phyloP scores from a whole-genome alignment of 1,140 invertebrate genomes.

The Drosophila bipectinata region DNA sequence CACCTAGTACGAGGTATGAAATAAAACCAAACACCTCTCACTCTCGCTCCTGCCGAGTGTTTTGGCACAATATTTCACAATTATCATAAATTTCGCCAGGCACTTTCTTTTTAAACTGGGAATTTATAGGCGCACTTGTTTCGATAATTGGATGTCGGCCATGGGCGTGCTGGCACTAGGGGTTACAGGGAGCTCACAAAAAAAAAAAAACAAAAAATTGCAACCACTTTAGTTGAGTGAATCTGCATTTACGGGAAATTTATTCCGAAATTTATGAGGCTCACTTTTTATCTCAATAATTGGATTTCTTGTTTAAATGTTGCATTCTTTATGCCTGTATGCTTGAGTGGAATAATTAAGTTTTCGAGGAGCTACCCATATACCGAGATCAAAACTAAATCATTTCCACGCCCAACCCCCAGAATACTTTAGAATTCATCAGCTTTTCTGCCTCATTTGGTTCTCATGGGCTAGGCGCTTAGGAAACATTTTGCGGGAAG shows the following conservation, averaged over 20 bases:
- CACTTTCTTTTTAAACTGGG: conserved; percentile 9
- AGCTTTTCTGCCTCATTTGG: conserved; percentile 12
- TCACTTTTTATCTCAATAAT: neutral
- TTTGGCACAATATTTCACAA: conserved; percentile 34
- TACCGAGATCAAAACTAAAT: neutral
- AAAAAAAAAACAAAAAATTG: neutral
- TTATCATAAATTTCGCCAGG: conserved; percentile 38
- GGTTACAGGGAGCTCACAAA: neutral
- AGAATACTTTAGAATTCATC: neutral
- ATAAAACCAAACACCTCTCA: neutral
- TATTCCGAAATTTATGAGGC: neutral
- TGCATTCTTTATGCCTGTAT: no score
- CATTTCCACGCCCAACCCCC: no score
- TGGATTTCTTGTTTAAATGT: neutral
- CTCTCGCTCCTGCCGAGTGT: neutral
- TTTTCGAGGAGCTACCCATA: no score
- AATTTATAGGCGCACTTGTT: conserved; percentile 32
- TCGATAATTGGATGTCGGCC: conserved; percentile 25
- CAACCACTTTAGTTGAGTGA: conserved; percentile 4
- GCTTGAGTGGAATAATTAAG: no score
- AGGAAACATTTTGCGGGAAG: conserved; percentile 25
- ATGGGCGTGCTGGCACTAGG: neutral
- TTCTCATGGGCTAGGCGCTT: neutral
- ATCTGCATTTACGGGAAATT: conserved; percentile 1
- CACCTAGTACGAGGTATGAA: no score